phyloP scores from a whole-genome alignment of 2,888 invertebrate species.

The Pachycephus smyrnensis region DNA sequence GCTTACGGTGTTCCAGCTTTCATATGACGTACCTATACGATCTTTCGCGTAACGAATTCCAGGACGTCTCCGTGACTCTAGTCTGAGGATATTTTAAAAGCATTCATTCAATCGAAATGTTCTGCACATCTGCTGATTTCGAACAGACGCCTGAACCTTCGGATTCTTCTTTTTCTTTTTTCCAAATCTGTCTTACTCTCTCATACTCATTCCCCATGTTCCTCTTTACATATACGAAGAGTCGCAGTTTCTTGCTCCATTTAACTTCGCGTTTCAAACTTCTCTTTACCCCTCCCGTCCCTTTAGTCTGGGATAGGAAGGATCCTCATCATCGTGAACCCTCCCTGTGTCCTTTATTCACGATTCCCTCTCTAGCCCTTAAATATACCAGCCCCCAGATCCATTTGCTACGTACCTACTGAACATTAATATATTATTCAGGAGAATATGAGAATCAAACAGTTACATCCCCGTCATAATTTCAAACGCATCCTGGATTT shows the following conservation, averaged over 20 bases:
- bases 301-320: conserved; percentile 10
- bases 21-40: neutral
- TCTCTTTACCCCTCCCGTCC: neutral
- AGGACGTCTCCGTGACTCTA: neutral
- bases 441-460: conserved; percentile 6
- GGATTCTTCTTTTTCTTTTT: conserved; percentile 11
- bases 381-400: neutral
- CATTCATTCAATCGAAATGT: conserved; percentile 13
- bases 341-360: conserved; percentile 2
- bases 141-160: conserved; percentile 17
- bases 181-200: neutral
- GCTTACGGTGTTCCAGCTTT: neutral
- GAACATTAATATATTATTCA: conserved; percentile 22
- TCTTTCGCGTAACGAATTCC: neutral
- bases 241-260: conserved; percentile 26
- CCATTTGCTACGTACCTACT: neutral
- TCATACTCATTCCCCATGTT: neutral
- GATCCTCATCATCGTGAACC: neutral
- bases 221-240: conserved; percentile 5
- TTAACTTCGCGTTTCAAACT: conserved; percentile 15
- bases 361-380: neutral
- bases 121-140: conserved; percentile 20
- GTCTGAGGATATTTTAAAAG: conserved; percentile 17
- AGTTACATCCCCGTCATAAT: neutral
- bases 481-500: conserved; percentile 4